These are phyloP conservation scores for Tiliacea citrago DNA, from an alignment of 2,888 invertebrate genomes.

Conservation along the genomic window DNA sequence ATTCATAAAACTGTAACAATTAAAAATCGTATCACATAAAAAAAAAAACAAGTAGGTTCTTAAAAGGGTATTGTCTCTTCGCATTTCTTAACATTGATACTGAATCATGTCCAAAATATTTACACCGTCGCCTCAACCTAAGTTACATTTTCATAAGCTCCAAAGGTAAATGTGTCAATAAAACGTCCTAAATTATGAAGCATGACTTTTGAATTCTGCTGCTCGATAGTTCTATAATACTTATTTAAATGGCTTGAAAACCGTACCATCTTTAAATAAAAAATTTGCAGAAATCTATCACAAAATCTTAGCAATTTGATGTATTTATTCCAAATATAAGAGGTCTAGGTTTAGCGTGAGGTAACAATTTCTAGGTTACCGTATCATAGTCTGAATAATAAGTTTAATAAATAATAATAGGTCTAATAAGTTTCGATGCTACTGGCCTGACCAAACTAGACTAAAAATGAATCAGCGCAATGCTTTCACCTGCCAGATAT, in stretches of 20 bases:
- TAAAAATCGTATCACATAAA: not conserved
- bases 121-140: not conserved
- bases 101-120: not conserved
- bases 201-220: not conserved
- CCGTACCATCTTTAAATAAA: not conserved
- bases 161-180: not conserved
- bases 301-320: conserved; percentile 17
- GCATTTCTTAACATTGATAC: not conserved
- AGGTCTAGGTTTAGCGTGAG: conserved; percentile 45
- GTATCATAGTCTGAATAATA: conserved; percentile 48
- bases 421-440: conserved; percentile 49
- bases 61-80: not conserved
- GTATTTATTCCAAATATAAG: conserved; percentile 46
- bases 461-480: conserved; percentile 40
- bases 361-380: conserved; percentile 62
- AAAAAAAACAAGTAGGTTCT: too few species aligned
- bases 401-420: conserved; percentile 1
- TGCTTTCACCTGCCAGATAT: conserved; percentile 59
- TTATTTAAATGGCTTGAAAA: not conserved
- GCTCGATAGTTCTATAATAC: not conserved
- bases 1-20: not conserved
- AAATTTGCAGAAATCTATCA: conserved; percentile 14
- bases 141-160: not conserved
- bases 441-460: conserved; percentile 32
- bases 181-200: not conserved